Evolutionary conservation across 2,113 vertebrate species (phyloP).

Genomic region (Pundamilia nyererei): DNA sequence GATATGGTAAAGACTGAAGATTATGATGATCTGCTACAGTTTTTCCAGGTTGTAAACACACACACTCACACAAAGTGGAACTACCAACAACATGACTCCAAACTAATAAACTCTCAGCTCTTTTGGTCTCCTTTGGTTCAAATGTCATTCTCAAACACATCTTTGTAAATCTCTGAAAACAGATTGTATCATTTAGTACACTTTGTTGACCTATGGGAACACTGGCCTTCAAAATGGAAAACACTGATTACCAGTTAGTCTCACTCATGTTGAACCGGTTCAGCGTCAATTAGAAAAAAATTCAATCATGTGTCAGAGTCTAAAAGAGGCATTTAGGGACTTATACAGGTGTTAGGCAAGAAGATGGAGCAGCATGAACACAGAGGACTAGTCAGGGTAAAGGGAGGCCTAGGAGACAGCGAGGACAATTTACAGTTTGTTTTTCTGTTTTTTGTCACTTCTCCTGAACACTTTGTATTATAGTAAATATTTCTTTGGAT

Average conservation of each 20-base stretch:
- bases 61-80: neutral
- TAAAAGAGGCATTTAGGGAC: neutral
- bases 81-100: neutral
- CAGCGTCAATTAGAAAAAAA: neutral
- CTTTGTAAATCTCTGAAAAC: neutral
- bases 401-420: rapidly evolving
- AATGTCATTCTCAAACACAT: neutral
- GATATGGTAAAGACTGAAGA: neutral
- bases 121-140: neutral
- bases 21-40: neutral
- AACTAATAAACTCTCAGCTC: neutral
- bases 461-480: neutral
- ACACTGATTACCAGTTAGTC: neutral
- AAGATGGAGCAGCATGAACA: neutral
- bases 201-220: neutral
- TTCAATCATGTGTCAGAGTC: neutral
- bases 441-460: neutral
- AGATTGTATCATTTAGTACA: neutral
- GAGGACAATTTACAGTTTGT: neutral
- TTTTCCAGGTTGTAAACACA: neutral
- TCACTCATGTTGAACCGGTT: neutral
- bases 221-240: neutral
- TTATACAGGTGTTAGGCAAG: neutral
- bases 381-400: neutral
- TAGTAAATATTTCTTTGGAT: neutral